Percentiles rank a stretch among this genome's conserved stretches.
phyloP scores from a whole-genome alignment of 2,797 vertebrate species.

The Neoniphon sammara region DNA sequence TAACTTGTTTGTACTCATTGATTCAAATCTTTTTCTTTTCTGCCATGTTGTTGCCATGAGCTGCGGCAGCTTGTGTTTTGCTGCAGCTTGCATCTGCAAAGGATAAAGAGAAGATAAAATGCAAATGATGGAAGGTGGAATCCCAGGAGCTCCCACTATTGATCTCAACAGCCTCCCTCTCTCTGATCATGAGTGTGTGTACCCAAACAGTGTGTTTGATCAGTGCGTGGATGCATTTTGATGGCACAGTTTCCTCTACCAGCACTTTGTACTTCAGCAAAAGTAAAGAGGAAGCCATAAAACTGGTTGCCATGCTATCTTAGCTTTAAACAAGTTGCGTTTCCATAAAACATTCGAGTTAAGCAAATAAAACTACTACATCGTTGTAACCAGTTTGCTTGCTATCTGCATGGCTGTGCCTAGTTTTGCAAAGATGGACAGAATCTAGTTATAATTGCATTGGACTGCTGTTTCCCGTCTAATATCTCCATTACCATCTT shows the following conservation, averaged over 20 bases:
- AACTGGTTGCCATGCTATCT: too few species aligned
- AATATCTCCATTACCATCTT: too few species aligned
- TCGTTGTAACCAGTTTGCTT: too few species aligned
- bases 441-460: too few species aligned
- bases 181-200: constrained; percentile 25
- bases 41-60: background rate
- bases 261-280: background rate
- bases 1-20: background rate
- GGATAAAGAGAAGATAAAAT: constrained; percentile 41
- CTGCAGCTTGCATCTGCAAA: constrained; percentile 32
- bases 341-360: too few species aligned
- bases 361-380: too few species aligned
- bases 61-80: constrained; percentile 9
- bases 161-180: constrained; percentile 57
- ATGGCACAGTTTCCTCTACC: background rate
- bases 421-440: too few species aligned
- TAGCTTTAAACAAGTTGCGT: too few species aligned
- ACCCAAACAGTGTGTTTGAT: constrained; percentile 19
- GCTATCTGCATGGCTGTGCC: too few species aligned
- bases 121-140: constrained; percentile 29
- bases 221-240: background rate
- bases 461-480: too few species aligned
- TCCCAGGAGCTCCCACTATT: constrained; percentile 65
- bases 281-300: background rate
- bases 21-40: background rate